A percentile compares a stretch with the other conserved stretches of the same genome.
phyloP scores from a whole-genome alignment of 35 echinoderm and acorn worm species.

The Patiria miniata region DNA sequence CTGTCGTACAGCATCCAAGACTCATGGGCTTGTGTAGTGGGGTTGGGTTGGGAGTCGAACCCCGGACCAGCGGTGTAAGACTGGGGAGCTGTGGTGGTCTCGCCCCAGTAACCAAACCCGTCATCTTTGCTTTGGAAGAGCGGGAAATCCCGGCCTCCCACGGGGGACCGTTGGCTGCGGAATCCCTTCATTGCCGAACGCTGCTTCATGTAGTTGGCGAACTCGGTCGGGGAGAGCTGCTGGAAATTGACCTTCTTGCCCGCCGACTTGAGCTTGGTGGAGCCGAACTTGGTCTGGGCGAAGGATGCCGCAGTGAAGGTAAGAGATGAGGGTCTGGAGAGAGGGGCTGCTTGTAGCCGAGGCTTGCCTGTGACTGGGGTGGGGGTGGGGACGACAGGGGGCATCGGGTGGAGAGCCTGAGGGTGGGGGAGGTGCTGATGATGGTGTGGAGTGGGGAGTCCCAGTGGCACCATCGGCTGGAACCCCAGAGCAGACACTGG shows the following conservation, averaged over 20 bases:
- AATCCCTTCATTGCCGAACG: constrained; percentile 96
- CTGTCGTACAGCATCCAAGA: constrained; percentile 54
- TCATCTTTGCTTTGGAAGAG: constrained; percentile 29
- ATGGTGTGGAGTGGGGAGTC: neutral
- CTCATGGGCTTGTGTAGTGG: neutral
- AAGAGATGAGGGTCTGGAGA: constrained; percentile 65
- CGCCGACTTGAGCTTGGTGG: constrained; percentile 91
- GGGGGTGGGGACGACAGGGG: neutral
- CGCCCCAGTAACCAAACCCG: constrained; percentile 12
- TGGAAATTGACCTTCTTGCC: constrained; percentile 93
- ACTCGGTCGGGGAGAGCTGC: constrained; percentile 94
- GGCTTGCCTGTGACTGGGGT: constrained; percentile 45
- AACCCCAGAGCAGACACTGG: constrained; percentile 34
- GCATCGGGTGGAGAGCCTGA: constrained; percentile 36
- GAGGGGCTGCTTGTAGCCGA: constrained; percentile 42
- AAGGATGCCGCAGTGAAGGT: constrained; percentile 95
- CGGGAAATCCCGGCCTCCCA: constrained; percentile 6
- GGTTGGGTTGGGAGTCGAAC: constrained; percentile 32
- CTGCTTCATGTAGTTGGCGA: constrained; percentile 97
- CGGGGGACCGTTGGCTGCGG: constrained; percentile 79
- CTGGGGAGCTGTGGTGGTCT: constrained; percentile 19
- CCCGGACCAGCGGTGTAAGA: constrained; percentile 26
- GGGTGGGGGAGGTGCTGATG: constrained; percentile 17
- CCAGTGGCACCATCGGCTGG: constrained; percentile 39
- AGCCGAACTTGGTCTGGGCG: constrained; percentile 99